These are phyloP conservation scores for Python bivittatus DNA, from an alignment of 2,113 vertebrate species.

Conservation along the genomic window DNA sequence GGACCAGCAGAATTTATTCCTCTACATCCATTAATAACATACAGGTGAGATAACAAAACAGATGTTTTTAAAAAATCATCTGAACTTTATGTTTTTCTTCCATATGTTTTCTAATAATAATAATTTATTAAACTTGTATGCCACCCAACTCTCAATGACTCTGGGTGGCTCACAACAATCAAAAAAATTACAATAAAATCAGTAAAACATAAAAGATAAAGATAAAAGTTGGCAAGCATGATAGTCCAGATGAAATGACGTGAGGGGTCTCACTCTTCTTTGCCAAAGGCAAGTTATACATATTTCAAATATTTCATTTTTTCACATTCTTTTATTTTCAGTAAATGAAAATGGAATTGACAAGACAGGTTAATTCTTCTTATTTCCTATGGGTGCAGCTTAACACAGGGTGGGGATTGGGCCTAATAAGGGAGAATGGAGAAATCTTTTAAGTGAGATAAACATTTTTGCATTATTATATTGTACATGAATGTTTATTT, in stretches of 20 bases:
- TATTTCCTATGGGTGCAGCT: neutral
- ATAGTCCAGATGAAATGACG: neutral
- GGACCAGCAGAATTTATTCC: conserved; percentile 94
- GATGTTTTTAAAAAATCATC: neutral
- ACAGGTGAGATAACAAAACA: conserved; percentile 75
- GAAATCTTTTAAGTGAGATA: neutral
- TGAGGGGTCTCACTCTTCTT: neutral
- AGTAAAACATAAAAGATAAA: neutral
- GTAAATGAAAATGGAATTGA: neutral
- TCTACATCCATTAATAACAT: conserved; percentile 91
- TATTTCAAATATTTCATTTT: conserved; percentile 43
- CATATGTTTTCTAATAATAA: conserved; percentile 17
- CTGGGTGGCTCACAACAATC: neutral
- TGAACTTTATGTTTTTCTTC: conserved; percentile 38
- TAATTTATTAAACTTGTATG: neutral
- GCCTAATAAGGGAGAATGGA: neutral
- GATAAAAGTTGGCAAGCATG: neutral
- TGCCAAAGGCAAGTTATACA: neutral
- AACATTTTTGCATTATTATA: accelerated
- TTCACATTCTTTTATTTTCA: conserved; percentile 52
- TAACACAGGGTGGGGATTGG: neutral
- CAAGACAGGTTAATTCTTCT: conserved; percentile 44
- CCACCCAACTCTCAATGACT: neutral
- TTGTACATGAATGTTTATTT: conserved; percentile 3
- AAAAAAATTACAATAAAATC: neutral